Evolutionary conservation across 1,140 invertebrate species (phyloP), one percentile per base, ranked within the genome.

Genomic region (Odontomachus brunneus): DNA sequence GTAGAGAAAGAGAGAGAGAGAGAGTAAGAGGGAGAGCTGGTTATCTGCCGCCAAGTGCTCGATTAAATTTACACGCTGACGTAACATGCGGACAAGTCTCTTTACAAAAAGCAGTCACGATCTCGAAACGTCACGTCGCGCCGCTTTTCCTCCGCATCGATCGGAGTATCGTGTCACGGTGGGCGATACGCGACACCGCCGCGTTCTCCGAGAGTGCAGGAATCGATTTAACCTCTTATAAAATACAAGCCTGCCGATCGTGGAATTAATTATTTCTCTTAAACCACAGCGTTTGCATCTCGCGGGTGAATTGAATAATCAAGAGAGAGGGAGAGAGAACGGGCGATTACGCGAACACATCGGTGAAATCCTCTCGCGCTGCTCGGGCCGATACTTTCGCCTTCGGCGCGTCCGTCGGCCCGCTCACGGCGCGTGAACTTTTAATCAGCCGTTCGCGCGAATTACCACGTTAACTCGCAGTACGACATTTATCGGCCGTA

Each of bases 41-140:
- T 78, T 71, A 71, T 82, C 71, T 75, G 71, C 63, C 67, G 76
- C 53, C 76, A 72, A 89, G 88, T 63, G 66, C 38, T 38, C 74
- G 84, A 88, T 89, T 88, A 89, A 88, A 86, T 89, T 89, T 88
- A 65, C 67, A 81, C 51, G 73, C 71, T 89, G 88, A 89, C 87
- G 84, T 81, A 89, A 88, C 51, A 19, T 49, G 19, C 26, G 48
- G 29, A 12, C 67, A 57, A 29, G 67, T 53, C 59, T 14, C 66
- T 76, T 53, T 55, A 44, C 63, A 80, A 80, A 87, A 83, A 55
- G 29, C 29, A 84, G 80, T 84, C 69, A 63, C 85, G 73, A 55
- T 19, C 76, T 62, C 65, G 51, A 72, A 49, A 71, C 55, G 78
- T 73, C 24, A 48, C 24, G 66, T 33, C 11, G 48, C 26, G 69